phyloP scores from a whole-genome alignment of 1,140 invertebrate species.

The Glossosoma conforme region DNA sequence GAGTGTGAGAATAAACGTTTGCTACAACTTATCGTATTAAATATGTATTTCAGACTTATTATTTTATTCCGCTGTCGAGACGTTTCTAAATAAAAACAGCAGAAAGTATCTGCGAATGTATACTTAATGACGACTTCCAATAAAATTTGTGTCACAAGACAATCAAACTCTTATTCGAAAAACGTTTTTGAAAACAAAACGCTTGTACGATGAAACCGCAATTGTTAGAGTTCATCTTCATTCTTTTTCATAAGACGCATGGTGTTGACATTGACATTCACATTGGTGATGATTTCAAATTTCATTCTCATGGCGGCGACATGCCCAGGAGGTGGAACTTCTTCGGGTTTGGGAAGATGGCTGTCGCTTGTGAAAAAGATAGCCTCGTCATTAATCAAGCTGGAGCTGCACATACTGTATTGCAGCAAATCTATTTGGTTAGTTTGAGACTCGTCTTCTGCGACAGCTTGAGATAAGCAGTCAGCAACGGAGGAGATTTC shows the following conservation, averaged over 20 bases:
- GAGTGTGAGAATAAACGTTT: too few species aligned
- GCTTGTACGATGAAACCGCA: too few species aligned
- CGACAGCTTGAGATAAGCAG: slow-evolving; percentile 13
- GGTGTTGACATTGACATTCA: slow-evolving; percentile 22
- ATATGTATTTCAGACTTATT: too few species aligned
- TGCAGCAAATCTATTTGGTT: slow-evolving; percentile 22
- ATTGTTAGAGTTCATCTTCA: slow-evolving; percentile 22
- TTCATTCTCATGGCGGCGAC: slow-evolving; percentile 48
- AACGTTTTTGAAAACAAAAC: too few species aligned
- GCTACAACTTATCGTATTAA: too few species aligned
- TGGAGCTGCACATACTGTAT: slow-evolving; percentile 19
- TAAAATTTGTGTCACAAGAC: too few species aligned
- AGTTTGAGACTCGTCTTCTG: slow-evolving; percentile 15
- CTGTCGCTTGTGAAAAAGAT: slow-evolving; percentile 9
- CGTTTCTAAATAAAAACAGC: background rate
- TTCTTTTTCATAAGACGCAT: slow-evolving; percentile 27
- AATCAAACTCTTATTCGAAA: too few species aligned
- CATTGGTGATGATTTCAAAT: slow-evolving; percentile 46
- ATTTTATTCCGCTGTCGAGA: too few species aligned
- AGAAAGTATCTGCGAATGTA: background rate
- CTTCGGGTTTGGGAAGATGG: slow-evolving; percentile 28
- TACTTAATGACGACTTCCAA: background rate
- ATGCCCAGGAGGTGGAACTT: slow-evolving; percentile 38
- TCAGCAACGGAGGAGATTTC: slow-evolving; percentile 13
- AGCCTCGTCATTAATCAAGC: slow-evolving; percentile 11